Percentiles rank a stretch among this genome's conserved stretches.
phyloP scores from a whole-genome alignment of 2,797 vertebrate species.

The Diplodus puntazzo region DNA sequence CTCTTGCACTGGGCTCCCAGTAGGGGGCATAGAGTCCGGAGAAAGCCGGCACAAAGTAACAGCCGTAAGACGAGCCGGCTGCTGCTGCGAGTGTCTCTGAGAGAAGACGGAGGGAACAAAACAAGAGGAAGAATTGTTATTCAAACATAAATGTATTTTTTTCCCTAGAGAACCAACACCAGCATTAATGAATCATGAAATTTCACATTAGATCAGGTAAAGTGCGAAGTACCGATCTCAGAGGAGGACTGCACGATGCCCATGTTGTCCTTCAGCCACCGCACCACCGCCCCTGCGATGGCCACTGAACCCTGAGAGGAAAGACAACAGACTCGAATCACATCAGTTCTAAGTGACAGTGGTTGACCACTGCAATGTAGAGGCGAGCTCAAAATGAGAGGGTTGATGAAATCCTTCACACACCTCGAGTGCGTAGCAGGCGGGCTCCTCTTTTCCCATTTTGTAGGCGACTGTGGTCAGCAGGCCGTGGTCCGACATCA shows the following conservation, averaged over 20 bases:
- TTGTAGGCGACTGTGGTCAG: conserved; percentile 97
- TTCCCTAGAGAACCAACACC: not conserved
- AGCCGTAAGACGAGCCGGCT: conserved; percentile 94
- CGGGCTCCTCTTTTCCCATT: conserved; percentile 91
- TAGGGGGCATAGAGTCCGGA: conserved; percentile 98
- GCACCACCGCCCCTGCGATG: conserved; percentile 95
- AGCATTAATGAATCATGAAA: too few relatives aligned
- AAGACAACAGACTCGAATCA: not conserved
- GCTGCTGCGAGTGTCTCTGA: conserved; percentile 93
- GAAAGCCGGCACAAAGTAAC: conserved; percentile 98
- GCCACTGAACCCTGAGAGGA: conserved; percentile 93
- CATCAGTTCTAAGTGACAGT: not conserved
- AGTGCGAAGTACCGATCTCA: conserved; percentile 90
- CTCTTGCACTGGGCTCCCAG: conserved; percentile 96
- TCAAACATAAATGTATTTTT: not conserved
- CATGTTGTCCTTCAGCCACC: conserved; percentile 97
- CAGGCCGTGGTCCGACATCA: conserved; percentile 96
- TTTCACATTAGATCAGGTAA: fast-evolving
- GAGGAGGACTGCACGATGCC: conserved; percentile 90
- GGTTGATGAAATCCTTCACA: conserved; percentile 8
- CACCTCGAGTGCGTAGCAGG: conserved; percentile 95
- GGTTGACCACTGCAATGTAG: not conserved
- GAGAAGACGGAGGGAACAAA: not conserved
- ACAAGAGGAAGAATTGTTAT: not conserved
- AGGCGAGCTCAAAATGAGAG: not conserved